phyloP scores from a whole-genome alignment of 2,113 vertebrate species.

The Pelvicachromis taeniatus region DNA sequence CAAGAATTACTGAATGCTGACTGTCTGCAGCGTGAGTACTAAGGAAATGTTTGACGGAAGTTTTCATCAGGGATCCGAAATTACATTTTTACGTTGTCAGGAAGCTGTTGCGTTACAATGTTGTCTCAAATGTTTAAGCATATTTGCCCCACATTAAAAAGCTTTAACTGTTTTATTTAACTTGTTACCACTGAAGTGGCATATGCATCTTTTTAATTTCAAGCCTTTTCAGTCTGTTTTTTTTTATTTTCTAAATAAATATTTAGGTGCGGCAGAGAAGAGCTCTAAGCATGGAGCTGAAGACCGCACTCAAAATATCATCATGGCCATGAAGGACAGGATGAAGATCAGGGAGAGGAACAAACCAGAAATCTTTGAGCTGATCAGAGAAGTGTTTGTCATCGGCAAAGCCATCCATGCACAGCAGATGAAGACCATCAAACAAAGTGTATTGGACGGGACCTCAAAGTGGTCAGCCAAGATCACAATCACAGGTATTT shows the following conservation, averaged over 20 bases:
- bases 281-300: constrained; percentile 96
- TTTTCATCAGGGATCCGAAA: neutral
- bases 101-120: neutral
- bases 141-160: neutral
- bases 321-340: constrained; percentile 99
- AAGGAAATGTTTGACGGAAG: neutral
- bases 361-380: constrained; percentile 97
- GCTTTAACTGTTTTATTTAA: neutral
- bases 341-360: constrained; percentile 99
- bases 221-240: neutral
- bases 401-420: constrained; percentile 85
- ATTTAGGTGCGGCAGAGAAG: constrained; percentile 92
- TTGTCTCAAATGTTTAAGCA: neutral
- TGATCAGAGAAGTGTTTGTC: constrained; percentile 90
- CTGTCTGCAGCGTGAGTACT: constrained; percentile 91
- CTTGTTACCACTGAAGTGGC: neutral
- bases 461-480: constrained; percentile 99
- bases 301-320: constrained; percentile 96
- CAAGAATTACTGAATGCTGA: constrained; percentile 96
- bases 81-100: neutral
- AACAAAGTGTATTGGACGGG: constrained; percentile 96
- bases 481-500: constrained; percentile 92
- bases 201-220: neutral
- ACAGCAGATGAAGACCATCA: constrained; percentile 97
- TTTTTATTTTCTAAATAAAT: neutral